Base-by-base conservation (phyloP, 2,797 vertebrate genomes). In the Cheirogaleus major region DNA sequence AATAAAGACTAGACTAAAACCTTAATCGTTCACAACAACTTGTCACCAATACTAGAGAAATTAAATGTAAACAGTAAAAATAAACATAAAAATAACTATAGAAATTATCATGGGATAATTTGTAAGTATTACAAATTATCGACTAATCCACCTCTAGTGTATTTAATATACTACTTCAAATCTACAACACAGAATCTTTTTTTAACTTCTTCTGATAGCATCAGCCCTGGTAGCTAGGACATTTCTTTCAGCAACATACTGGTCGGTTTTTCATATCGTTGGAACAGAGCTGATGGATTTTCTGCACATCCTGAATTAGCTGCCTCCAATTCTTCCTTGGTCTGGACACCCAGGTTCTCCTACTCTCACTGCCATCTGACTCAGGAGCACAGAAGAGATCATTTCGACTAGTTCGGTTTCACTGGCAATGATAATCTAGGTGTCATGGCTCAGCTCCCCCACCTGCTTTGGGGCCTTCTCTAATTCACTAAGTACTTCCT, bases 401-500 rank as follows among this genome's bases (percentile, higher is more conserved):
- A 92, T 94, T 48, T 93, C 79, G 4, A 65, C 48, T 2, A 45
- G 32, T 11, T 25, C 12, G 10, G 78, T 88, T 97, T 95, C 95
- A 1, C 23, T 30, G 4, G 73, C 78, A 9, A 52, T 70, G 84
- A 98, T 35, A 4, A 27, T 2, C 38, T 96, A 93, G n/a, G 94
- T 96, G 89, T 93, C 95, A 55, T 1, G 1, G 48, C 89, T 98
- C 91, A 95, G 87, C 38, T 55, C 89, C 79, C 52, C 94, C 65
- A 97, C 41, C 73, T 84, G 94, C 93, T 83, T 83, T 95, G 83
- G 95, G 73, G 76, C 84, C 75, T 63, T 52, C 95, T 96, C 93
- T 43, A 72, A 30, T 59, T 91, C 43, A 2, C 89, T 81, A 63
- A 91, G 55, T 30, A 87, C 82, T 81, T 97, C 96, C 69, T 95